Evolutionary conservation across 2,797 vertebrate genomes (phyloP), one percentile per base, ranked within the genome.

Genomic region (Tiaroga cobitis): DNA sequence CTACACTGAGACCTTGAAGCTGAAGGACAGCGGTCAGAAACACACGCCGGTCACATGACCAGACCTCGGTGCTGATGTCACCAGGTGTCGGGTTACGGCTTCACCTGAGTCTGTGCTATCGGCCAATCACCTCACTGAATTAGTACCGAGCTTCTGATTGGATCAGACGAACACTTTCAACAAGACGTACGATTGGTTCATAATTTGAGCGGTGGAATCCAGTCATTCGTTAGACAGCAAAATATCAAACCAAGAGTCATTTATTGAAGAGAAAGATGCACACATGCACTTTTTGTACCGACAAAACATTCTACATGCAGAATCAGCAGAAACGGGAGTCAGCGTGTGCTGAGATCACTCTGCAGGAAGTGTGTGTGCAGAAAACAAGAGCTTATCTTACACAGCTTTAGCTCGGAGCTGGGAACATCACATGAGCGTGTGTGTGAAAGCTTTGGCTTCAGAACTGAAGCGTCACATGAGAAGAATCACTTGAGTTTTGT

Each of bases 401-500:
- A 61, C 56, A 8, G 5, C 67, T 84, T 49, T 24, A 34, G 32
- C 15, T 2, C 15, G 5, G 41, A 41, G 70, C 43, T 32, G 72
- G 3, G 13, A 8, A 24, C 24, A n/a, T 81, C 54, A 85, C 59
- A 85, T 75, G 43, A 80, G 39, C 54, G 3, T 74, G 6, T 19
- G 0, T 74, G 54, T 5, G 81, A 26, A 10, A 21, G 70, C 3
- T 37, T 56, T 69, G 43, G 9, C 65, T 79, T 19, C 43, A 15
- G 11, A 43, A 3, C 61, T 51, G 41, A 54, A 26, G 75, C 79
- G 15, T 56, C 8, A 70, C 18, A n/a, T 61, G 32, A 89, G 88
- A 24, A 86, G 46, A 83, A 43, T 82, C 34, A 37, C 51, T 21
- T 4, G 43, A 4, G 59, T 19, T 72, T 19, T 91, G 91, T 93